Conservation (phyloP, 2,888 invertebrate genomes). For the Neocrepidodera transversa region DNA sequence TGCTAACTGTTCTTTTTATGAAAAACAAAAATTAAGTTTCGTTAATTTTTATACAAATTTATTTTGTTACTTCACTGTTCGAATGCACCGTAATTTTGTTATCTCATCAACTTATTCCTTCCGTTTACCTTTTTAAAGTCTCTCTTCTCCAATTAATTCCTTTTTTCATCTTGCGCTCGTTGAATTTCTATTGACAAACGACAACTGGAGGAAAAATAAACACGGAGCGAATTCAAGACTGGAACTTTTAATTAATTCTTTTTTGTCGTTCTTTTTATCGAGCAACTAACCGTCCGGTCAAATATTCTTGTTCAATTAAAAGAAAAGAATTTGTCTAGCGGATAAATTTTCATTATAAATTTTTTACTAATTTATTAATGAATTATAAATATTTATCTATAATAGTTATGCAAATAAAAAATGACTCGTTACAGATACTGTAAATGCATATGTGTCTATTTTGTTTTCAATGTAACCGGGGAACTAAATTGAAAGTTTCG, state of each 20-base stretch:
- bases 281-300: conserved; percentile 4
- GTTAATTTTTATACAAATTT: too few species aligned
- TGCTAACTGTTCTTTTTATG: too few species aligned
- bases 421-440: too few species aligned
- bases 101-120: conserved; percentile 7
- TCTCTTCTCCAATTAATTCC: conserved; percentile 17
- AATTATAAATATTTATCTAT: too few species aligned
- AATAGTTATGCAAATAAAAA: too few species aligned
- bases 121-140: conserved; percentile 15
- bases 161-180: conserved; percentile 13
- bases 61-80: background rate
- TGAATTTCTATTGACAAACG: conserved; percentile 22
- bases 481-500: too few species aligned
- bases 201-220: conserved; percentile 16
- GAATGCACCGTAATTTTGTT: conserved; percentile 3
- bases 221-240: conserved; percentile 2
- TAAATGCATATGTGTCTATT: too few species aligned
- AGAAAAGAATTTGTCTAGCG: background rate
- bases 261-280: conserved; percentile 8
- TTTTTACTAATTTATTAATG: too few species aligned
- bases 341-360: conserved; percentile 10
- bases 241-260: conserved; percentile 18
- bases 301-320: conserved; percentile 11
- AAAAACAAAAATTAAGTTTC: too few species aligned
- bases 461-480: too few species aligned